These are phyloP conservation scores for Grus americana DNA, from an alignment of 2,113 vertebrate genomes.

Conservation along the genomic window DNA sequence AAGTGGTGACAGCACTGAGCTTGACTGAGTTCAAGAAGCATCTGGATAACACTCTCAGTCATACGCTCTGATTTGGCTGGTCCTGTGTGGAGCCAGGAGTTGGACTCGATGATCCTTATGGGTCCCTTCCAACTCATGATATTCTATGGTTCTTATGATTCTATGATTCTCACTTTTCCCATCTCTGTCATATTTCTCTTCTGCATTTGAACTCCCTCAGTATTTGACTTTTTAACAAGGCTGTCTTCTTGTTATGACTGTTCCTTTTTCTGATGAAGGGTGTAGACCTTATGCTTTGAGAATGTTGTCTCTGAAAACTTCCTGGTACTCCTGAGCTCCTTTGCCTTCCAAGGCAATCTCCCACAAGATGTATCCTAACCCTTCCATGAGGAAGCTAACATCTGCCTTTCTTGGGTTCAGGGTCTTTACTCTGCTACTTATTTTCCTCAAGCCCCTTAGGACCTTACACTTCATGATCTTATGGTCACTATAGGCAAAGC, in stretches of 20 bases:
- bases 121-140: too few relatives aligned
- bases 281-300: neutral
- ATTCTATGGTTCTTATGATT: too few relatives aligned
- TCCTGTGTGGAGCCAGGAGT: too few relatives aligned
- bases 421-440: neutral
- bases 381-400: neutral
- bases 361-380: neutral
- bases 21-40: too few relatives aligned
- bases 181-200: neutral
- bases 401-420: neutral
- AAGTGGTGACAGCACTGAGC: too few relatives aligned
- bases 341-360: neutral
- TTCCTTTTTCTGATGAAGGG: neutral
- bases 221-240: neutral
- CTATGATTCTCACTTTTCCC: neutral
- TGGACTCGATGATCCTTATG: too few relatives aligned
- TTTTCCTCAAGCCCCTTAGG: neutral
- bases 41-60: too few relatives aligned
- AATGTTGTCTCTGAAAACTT: neutral
- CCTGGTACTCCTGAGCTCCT: neutral
- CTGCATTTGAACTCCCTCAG: neutral
- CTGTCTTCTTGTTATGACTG: neutral
- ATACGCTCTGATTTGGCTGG: too few relatives aligned
- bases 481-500: neutral
- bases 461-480: neutral